A percentile compares a stretch with the other conserved stretches of the same genome.
These are phyloP conservation scores for Dicycla oo DNA, from an alignment of 2,888 invertebrate species.

Conservation along the genomic window DNA sequence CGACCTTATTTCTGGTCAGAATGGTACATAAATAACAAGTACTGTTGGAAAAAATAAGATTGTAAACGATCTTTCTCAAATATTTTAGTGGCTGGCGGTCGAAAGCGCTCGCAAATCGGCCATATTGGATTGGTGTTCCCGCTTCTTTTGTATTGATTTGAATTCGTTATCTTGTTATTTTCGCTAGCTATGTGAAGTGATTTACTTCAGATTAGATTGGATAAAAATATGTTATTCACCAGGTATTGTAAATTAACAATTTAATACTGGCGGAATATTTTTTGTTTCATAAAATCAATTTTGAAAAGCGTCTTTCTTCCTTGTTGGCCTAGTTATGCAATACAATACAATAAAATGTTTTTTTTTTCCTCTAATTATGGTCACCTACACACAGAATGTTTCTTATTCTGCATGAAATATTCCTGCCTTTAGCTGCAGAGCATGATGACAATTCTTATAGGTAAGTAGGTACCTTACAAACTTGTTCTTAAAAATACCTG, in stretches of 20 bases:
- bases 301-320: background rate
- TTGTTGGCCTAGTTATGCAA: too few species aligned
- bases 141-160: constrained; percentile 70
- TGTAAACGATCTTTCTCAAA: constrained; percentile 72
- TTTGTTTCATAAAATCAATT: background rate
- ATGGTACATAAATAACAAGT: constrained; percentile 7
- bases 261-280: background rate
- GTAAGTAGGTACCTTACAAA: too few species aligned
- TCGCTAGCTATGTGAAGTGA: constrained; percentile 29
- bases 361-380: background rate
- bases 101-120: constrained; percentile 80
- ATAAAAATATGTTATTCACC: constrained; percentile 6
- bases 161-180: constrained; percentile 59
- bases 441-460: background rate
- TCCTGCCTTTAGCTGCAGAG: background rate
- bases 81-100: constrained; percentile 83
- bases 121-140: constrained; percentile 79
- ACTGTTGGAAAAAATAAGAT: constrained; percentile 57
- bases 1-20: constrained; percentile 43
- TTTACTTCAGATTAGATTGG: constrained; percentile 44
- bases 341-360: background rate
- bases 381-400: background rate
- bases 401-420: background rate
- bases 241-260: background rate
- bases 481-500: too few species aligned